phyloP scores from a whole-genome alignment of 2,113 vertebrate species.

The Hydrochoerus hydrochaeris region DNA sequence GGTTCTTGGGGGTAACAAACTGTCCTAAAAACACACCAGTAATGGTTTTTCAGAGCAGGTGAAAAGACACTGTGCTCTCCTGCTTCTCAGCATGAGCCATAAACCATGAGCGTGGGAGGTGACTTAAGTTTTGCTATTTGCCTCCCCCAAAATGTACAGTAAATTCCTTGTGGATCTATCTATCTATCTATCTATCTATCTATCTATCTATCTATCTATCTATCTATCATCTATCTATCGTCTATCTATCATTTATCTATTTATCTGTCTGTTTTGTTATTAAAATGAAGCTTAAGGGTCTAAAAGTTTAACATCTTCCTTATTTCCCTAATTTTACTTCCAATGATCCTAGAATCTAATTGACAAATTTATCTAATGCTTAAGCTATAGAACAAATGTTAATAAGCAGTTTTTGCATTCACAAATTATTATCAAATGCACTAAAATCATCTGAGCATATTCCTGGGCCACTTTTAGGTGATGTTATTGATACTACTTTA shows the following conservation, averaged over 20 bases:
- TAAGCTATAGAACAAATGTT: not conserved
- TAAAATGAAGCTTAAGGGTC: not conserved
- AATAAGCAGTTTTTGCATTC: not conserved
- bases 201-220: too few relatives aligned
- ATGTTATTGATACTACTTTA: not conserved
- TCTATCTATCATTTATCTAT: too few relatives aligned
- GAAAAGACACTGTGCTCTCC: rapidly evolving
- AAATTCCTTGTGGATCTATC: not conserved
- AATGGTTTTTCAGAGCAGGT: not conserved
- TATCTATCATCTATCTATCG: too few relatives aligned
- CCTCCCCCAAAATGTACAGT: not conserved
- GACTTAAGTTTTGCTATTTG: not conserved
- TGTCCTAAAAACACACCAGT: not conserved
- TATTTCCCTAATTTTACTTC: not conserved
- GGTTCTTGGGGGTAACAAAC: not conserved
- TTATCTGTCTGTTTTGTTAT: not conserved
- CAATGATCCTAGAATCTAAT: not conserved
- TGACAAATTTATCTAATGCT: not conserved
- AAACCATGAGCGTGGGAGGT: not conserved
- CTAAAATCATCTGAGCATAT: not conserved
- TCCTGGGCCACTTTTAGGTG: not conserved
- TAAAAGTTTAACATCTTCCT: not conserved
- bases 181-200: too few relatives aligned
- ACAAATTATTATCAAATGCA: not conserved
- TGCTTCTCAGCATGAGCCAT: not conserved